Base-by-base conservation (phyloP, 2,888 invertebrate species). In the Himalopsyche japonica region DNA sequence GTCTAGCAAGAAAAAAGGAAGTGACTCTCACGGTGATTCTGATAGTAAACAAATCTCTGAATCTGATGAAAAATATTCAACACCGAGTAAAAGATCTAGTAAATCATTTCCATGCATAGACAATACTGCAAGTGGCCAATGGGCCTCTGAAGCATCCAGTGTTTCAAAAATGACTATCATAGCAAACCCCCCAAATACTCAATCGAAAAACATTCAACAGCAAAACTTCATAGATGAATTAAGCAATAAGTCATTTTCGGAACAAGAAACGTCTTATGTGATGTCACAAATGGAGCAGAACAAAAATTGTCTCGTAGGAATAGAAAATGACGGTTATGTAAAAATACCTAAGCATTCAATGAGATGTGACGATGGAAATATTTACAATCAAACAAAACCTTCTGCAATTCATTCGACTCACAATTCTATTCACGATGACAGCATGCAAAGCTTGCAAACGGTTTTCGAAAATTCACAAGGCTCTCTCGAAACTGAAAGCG, bases 301-400 rank as follows among this genome's bases (percentile, higher is more conserved):
- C 49, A 83, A 57, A 8, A 91, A 91, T 86, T 89, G 91, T 10
- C 88, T 92, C 84, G 92, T 92, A 43, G 86, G 83, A 76, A 92
- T 92, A 87, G 91, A 92, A 48, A 92, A 92, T 87, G 92, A 92
- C 80, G 92, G 92, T n/a, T 92, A 92, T 86, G 91, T 92, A 0
- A 92, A 91, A 87, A 89, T 92, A 43, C 89, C 90, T 32, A 92
- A 92, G 87, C 92, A 92, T 88, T 87, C 88, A 48, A 76, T 82
- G 3, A 90, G 86, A 85, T 84, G 80, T 76, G 83, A 84, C 24
- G 87, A 87, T 15, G 70, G 70, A 20, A 81, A 47, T 70, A 10
- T 81, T n/a, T 57, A 24, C 34, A 57, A 79, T n/a, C 27, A 30
- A 8, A 12, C 79, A 49, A 43, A 64, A 81, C 43, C 47, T 5